A percentile compares a stretch with the other conserved stretches of the same genome.
phyloP scores from a whole-genome alignment of 2,113 vertebrate species.

The Carassius auratus region DNA sequence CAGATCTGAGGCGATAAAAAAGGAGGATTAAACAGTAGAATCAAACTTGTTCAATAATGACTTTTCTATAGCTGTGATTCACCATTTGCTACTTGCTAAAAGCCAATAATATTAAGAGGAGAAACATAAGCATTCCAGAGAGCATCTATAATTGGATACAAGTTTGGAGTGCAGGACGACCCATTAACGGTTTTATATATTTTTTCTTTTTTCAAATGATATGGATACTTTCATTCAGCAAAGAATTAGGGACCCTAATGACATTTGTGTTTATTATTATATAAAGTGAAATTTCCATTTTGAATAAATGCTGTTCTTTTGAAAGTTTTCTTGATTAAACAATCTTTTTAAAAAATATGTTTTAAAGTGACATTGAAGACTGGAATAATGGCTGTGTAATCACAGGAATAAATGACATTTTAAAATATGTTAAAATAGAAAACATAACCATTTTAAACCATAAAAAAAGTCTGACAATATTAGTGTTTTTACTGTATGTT shows the following conservation, averaged over 20 bases:
- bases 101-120: background rate
- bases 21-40: constrained; percentile 3
- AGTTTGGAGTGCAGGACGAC: no score
- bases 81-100: no score
- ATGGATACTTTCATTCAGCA: no score
- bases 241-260: no score
- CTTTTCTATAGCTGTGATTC: no score
- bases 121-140: background rate
- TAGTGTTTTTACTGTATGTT: background rate
- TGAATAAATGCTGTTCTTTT: no score
- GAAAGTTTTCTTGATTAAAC: no score
- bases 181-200: no score
- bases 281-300: no score
- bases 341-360: no score
- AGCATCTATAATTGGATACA: background rate
- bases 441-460: background rate
- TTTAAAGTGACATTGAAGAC: background rate
- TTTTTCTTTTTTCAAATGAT: no score
- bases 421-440: background rate
- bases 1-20: constrained; percentile 83
- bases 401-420: background rate
- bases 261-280: no score
- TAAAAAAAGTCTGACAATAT: background rate
- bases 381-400: background rate
- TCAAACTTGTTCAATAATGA: background rate